phyloP scores from a whole-genome alignment of 2,888 invertebrate genomes.

The Heliconius ethilla region DNA sequence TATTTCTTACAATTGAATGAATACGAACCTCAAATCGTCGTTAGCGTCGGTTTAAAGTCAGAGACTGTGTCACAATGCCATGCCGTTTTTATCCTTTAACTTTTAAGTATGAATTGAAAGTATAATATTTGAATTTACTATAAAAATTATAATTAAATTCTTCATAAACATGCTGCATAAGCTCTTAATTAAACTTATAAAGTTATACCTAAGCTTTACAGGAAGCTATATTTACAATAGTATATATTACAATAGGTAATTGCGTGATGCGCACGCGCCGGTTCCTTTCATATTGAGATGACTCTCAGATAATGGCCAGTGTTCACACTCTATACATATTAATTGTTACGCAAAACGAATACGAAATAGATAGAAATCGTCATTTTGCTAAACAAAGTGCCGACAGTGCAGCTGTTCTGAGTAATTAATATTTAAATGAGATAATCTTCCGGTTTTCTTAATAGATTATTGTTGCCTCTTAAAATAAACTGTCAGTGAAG shows the following conservation, averaged over 20 bases:
- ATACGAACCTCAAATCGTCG: no score
- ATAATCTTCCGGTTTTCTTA: constrained; percentile 14
- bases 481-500: background rate
- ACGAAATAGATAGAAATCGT: constrained; percentile 9
- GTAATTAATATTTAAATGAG: constrained; percentile 20
- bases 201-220: background rate
- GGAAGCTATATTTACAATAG: constrained; percentile 7
- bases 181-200: background rate
- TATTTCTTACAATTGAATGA: no score
- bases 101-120: no score
- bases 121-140: no score
- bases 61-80: no score
- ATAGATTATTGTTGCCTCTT: background rate
- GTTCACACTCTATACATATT: constrained; percentile 17
- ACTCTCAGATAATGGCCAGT: constrained; percentile 20
- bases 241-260: background rate
- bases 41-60: no score
- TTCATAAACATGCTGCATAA: background rate
- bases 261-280: constrained; percentile 19
- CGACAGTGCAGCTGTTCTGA: constrained; percentile 14
- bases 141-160: no score
- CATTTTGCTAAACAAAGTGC: constrained; percentile 1
- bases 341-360: constrained; percentile 16
- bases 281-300: constrained; percentile 31
- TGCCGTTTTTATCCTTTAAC: no score